phyloP scores from a whole-genome alignment of 2,113 vertebrate genomes.

The Hydropotes inermis region DNA sequence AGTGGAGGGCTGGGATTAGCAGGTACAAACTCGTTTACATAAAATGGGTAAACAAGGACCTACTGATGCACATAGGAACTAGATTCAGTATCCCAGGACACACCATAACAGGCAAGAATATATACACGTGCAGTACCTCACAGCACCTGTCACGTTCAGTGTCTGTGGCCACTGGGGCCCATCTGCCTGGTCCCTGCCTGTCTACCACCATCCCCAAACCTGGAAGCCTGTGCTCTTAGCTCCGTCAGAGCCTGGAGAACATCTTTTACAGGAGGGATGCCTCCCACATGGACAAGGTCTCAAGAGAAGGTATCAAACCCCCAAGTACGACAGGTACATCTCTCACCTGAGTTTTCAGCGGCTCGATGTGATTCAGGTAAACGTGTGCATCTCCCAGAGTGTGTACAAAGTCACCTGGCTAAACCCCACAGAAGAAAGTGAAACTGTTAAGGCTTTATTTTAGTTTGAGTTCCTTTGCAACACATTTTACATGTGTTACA shows the following conservation, averaged over 20 bases:
- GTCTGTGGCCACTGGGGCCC: neutral
- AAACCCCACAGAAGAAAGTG: constrained; percentile 31
- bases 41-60: neutral
- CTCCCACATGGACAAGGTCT: neutral
- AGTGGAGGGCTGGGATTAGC: neutral
- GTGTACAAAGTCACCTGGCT: constrained; percentile 96
- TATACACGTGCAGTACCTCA: neutral
- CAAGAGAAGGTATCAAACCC: neutral
- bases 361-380: constrained; percentile 94
- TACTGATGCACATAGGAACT: neutral
- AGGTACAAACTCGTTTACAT: neutral
- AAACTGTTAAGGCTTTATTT: neutral
- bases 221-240: neutral
- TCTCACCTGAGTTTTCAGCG: constrained; percentile 91
- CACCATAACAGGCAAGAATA: neutral
- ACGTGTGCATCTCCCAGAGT: constrained; percentile 96
- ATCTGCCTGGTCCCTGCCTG: neutral
- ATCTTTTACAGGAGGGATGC: neutral
- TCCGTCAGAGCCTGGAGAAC: neutral
- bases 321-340: neutral
- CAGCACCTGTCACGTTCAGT: neutral
- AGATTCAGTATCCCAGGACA: neutral
- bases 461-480: neutral
- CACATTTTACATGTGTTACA: neutral
- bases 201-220: neutral